Evolutionary conservation across 2,888 invertebrate species (phyloP).

Genomic region (Hyposoter dolosus): DNA sequence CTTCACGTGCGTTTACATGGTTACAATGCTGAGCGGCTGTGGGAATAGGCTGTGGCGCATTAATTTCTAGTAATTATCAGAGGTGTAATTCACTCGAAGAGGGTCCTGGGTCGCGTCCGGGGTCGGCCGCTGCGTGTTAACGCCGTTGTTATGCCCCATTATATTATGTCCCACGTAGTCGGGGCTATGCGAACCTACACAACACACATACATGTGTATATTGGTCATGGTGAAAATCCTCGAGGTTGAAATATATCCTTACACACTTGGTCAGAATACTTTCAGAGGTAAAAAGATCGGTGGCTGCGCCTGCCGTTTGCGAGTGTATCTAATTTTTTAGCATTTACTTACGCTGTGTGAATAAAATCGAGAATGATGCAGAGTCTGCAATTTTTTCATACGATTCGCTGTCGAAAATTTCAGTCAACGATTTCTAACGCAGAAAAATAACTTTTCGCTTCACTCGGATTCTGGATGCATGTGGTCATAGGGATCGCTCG

Average conservation of each 20-base stretch:
- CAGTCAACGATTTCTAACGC: no score
- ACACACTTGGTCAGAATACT: constrained; percentile 20
- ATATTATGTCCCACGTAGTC: constrained; percentile 80
- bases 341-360: neutral
- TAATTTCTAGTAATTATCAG: constrained; percentile 82
- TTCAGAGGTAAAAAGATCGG: constrained; percentile 33
- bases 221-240: constrained; percentile 31
- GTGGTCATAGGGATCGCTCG: no score
- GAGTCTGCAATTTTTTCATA: neutral
- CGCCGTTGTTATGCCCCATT: constrained; percentile 85
- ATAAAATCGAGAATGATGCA: neutral
- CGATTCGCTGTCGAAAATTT: neutral
- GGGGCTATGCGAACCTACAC: constrained; percentile 26
- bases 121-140: constrained; percentile 83
- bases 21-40: constrained; percentile 66
- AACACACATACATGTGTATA: constrained; percentile 25
- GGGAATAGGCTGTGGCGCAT: constrained; percentile 69
- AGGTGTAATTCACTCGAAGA: constrained; percentile 82
- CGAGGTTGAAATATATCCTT: constrained; percentile 25
- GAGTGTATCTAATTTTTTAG: constrained; percentile 1
- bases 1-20: constrained; percentile 45
- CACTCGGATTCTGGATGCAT: neutral
- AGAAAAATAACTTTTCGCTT: neutral
- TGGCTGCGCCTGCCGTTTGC: neutral
- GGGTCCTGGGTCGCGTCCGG: constrained; percentile 82